Base-by-base conservation (phyloP, 2,888 invertebrate species). In the Metopia argyrocephala region DNA sequence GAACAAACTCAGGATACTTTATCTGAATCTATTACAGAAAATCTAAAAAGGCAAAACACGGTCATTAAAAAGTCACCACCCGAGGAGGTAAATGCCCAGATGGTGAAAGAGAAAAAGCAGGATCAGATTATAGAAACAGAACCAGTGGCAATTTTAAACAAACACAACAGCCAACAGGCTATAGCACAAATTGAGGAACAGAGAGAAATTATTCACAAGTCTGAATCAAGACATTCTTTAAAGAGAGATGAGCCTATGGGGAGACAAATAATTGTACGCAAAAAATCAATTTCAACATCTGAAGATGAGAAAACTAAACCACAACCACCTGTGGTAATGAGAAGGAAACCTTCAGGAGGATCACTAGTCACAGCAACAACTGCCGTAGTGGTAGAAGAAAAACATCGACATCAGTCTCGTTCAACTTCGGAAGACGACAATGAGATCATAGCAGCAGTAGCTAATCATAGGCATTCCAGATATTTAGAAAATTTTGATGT, bases 401-500 rank as follows among this genome's bases (percentile, higher is more conserved):
- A 78, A 27, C 54, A 56, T 20, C 65, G 28, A 57, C 23, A 84
- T 45, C 85, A 87, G 64, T 89, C 89, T 1, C 86, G 87, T 46
- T 87, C 89, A 5, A 89, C 88, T 6, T 89, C 89, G 3, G 90
- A 89, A 78, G 90, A 90, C 5, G 90, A 90, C 61, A 85, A 85
- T 52, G 76, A 82, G 5, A 79, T 79, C 1, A 15, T 76, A 20
- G 6, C 48, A 7, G 86, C 86, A 66, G 80, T 87, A 12, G 68
- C 82, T 7, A 86, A 84, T 65, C 86, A 87, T 66, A 86, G 91
- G 0, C 90, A 91, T 64, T 91, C 91, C 1, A 86, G 89, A 7
- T 90, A 90, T 59, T 85, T 90, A 38, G 90, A 91, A 82, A 90
- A 86, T 76, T 90, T 91, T 70, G 90, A 91, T 82, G 89, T 90